Base-by-base conservation (phyloP, 2,113 vertebrate species). In the Crotalus helleri region DNA sequence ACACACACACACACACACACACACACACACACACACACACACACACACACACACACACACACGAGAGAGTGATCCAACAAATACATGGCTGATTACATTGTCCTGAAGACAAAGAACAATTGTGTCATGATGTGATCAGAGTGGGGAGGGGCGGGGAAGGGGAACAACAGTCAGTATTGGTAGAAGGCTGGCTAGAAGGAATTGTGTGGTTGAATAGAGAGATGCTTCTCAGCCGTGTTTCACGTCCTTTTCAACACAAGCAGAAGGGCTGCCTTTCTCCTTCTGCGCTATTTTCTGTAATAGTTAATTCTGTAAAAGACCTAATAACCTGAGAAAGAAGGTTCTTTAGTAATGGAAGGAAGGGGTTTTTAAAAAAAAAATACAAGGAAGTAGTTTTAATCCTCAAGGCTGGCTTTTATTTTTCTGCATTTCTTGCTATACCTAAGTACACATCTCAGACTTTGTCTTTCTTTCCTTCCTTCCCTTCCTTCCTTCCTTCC, bases 341-440 rank as follows among this genome's bases (percentile, higher is more conserved):
- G 15, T 81, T 81, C 69, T 81, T 81, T 39, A 39, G 17, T 21
- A 39, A 81, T 81, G 33, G 33, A 21, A 69, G 29, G 29, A n/a
- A 39, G 2, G 57, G 0, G 39, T 91, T 85, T 5, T 85, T 5
- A 46, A 10, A 64, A 64, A 55, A 12, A 55, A 91, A 4, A 44
- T 7, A 51, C 49, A 24, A 54, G 86, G 87, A 54, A 53, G 15
- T 4, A 15, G 69, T 64, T 90, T 69, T 19, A n/a, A 0, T 92
- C 93, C 88, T 17, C 49, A 8, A 33, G 0, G 94, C 0, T 0
- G 81, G 94, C 92, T 96, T 96, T 95, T 93, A 95, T 1, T 39
- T 74, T 74, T 33, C 92, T 89, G 3, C 51, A 33, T 55, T 51
- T 3, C 58, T 88, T 91, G 93, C 85, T 4, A 51, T 29, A 74